Base-by-base conservation (phyloP, 2,797 vertebrate genomes). In the Anabas testudineus region DNA sequence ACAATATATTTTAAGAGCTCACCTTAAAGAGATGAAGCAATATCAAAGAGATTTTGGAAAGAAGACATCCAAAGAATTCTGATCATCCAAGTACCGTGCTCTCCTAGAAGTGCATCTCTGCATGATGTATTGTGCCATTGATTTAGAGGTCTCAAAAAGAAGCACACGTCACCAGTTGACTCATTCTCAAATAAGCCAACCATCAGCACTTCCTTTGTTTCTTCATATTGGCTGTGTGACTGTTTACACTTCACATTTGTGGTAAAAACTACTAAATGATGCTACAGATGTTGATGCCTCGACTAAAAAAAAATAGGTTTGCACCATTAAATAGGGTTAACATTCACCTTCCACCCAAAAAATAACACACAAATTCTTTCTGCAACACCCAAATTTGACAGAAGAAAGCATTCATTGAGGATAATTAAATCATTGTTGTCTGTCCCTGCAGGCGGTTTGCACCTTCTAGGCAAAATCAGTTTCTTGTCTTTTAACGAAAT, bases 401-500 rank as follows among this genome's bases (percentile, higher is more conserved):
- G 57, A 68, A 68, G 22, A 84, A 63, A 9, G 47, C 21, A 63
- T 87, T 90, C 79, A 81, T 65, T 53, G 70, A 70, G 53, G 83
- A 80, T 82, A 87, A 91, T 90, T 87, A 88, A 82, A 86, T 60
- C 16, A 52, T 75, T 37, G 30, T 73, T 69, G 71, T 76, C 72
- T 69, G 71, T 76, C 71, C 69, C 71, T 72, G 65, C 42, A 15
- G 73, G 70, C 75, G 68, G 47, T 57, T 81, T 60, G 56, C 78
- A 78, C 80, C 76, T 89, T 76, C 55, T n/a, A 30, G 52, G 66
- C 77, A 82, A 80, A 83, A 71, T 54, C 67, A 34, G 61, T 82
- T 78, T 84, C 62, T 74, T 55, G 61, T 85, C 82, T 83, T 89
- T 85, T 74, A 89, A 83, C 85, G 72, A 83, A 78, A 82, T 76